Conservation (phyloP, 2,113 vertebrate genomes). For the Aegotheles bennettii region DNA sequence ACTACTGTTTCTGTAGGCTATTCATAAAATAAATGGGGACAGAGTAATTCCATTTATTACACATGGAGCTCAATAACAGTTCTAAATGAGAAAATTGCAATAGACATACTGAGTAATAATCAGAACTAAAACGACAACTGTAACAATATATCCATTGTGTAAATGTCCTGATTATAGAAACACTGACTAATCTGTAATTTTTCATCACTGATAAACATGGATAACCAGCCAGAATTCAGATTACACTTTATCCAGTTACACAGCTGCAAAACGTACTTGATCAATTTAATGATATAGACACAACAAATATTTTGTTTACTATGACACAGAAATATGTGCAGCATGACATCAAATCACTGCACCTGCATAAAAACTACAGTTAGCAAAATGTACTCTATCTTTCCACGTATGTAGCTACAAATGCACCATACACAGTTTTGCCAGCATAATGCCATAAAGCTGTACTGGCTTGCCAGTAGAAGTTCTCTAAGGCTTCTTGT, state of each 20-base stretch:
- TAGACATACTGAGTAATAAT: constrained; percentile 62
- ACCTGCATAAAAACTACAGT: constrained; percentile 4
- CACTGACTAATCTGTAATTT: constrained; percentile 13
- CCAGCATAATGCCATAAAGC: constrained; percentile 48
- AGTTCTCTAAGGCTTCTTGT: constrained; percentile 59
- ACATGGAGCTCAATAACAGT: constrained; percentile 24
- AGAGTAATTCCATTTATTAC: constrained; percentile 54
- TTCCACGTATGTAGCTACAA: not conserved
- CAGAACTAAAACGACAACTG: constrained; percentile 55
- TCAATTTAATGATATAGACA: not conserved
- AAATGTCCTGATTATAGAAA: constrained; percentile 37
- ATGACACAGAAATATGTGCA: not conserved
- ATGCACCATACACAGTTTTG: constrained; percentile 26
- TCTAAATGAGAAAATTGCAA: constrained; percentile 53
- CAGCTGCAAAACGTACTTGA: not conserved
- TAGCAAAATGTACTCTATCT: not conserved
- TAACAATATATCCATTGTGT: constrained; percentile 51
- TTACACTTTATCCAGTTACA: not conserved
- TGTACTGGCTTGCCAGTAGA: constrained; percentile 53
- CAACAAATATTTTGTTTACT: not conserved
- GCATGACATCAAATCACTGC: not conserved
- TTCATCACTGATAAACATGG: constrained; percentile 17
- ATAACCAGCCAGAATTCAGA: not conserved
- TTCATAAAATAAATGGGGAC: constrained; percentile 53
- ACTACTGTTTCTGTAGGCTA: constrained; percentile 47